Percentiles rank a stretch among this genome's conserved stretches.
Conservation (phyloP, 2,797 vertebrate species). For the Podarcis siculus region DNA sequence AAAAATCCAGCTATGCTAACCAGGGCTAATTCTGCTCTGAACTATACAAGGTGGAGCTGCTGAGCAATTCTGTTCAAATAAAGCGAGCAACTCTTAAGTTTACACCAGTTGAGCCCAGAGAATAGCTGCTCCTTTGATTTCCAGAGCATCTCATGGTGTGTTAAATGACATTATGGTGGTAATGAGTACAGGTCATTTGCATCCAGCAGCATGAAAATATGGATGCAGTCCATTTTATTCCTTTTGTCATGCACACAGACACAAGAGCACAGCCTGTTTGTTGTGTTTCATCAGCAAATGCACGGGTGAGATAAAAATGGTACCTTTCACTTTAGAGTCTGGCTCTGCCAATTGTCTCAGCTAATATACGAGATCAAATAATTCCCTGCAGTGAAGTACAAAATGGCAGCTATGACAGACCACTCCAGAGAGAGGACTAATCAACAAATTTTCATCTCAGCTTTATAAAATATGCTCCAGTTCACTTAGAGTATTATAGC, state of each 20-base stretch:
- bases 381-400: conserved; percentile 29
- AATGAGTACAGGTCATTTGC: conserved; percentile 22
- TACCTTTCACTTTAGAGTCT: conserved; percentile 44
- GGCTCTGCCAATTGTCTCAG: conserved; percentile 23
- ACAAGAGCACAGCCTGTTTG: not conserved
- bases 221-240: not conserved
- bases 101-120: conserved; percentile 2
- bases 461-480: conserved; percentile 36
- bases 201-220: conserved; percentile 32
- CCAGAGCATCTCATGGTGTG: not conserved
- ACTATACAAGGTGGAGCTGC: conserved; percentile 11
- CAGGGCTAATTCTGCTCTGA: not conserved
- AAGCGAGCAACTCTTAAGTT: not conserved
- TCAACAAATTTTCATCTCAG: conserved; percentile 23
- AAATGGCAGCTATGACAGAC: conserved; percentile 18
- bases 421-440: conserved; percentile 17
- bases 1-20: conserved; percentile 4
- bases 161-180: conserved; percentile 14
- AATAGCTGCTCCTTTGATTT: conserved; percentile 35
- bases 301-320: conserved; percentile 17
- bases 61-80: conserved; percentile 1
- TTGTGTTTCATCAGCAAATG: conserved; percentile 52
- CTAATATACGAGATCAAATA: conserved; percentile 29
- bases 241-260: conserved; percentile 21
- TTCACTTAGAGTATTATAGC: conserved; percentile 9